Evolutionary conservation across 2,797 vertebrate genomes (phyloP).

Genomic region (Leptoclinus maculatus): DNA sequence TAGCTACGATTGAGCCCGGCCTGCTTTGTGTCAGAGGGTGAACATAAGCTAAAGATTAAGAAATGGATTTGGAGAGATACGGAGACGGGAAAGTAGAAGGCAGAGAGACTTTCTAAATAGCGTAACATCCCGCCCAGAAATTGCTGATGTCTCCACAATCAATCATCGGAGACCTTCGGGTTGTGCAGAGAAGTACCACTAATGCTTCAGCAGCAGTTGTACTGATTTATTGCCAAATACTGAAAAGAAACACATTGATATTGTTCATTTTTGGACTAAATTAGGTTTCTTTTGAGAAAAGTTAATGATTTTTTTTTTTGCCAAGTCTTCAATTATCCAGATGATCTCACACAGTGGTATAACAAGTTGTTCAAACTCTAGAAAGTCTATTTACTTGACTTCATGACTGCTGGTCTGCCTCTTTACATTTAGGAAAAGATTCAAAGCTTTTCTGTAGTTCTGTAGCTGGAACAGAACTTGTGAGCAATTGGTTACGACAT

Average conservation of each 20-base stretch:
- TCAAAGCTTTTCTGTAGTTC: too few species aligned
- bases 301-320: neutral
- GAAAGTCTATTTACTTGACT: too few species aligned
- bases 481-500: neutral
- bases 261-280: neutral
- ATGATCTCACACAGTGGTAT: neutral
- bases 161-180: neutral
- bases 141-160: neutral
- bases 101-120: neutral
- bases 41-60: neutral
- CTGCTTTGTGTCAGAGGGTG: neutral
- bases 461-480: too few species aligned
- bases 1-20: too few species aligned
- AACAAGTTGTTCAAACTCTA: neutral
- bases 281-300: neutral
- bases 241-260: neutral
- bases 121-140: neutral
- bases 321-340: neutral
- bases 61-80: neutral
- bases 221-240: neutral
- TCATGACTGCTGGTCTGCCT: too few species aligned
- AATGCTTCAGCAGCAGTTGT: neutral
- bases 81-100: neutral
- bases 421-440: too few species aligned
- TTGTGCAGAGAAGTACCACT: neutral